Evolutionary conservation across 2,888 invertebrate species (phyloP).

Genomic region (Trichogramma evanescens): DNA sequence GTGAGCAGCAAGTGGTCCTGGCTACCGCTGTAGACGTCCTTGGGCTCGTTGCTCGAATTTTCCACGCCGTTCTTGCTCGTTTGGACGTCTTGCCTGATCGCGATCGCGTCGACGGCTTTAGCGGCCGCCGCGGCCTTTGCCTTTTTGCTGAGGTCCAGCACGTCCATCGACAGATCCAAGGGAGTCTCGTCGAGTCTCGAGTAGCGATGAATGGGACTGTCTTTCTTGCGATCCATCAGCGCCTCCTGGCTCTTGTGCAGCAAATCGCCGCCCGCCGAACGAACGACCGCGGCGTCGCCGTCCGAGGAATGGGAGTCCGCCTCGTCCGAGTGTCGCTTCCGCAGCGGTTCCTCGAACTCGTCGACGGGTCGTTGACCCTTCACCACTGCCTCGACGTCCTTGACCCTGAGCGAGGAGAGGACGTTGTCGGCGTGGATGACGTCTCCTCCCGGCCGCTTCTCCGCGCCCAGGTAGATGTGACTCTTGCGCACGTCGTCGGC

Average conservation of each 20-base stretch:
- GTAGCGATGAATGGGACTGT: neutral
- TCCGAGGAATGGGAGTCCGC: constrained; percentile 39
- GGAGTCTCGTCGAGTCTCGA: constrained; percentile 48
- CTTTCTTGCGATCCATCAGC: constrained; percentile 38
- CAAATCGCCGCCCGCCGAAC: constrained; percentile 32
- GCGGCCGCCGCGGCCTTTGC: constrained; percentile 28
- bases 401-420: constrained; percentile 24
- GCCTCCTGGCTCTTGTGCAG: constrained; percentile 42
- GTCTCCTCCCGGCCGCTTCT: constrained; percentile 11
- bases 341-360: constrained; percentile 28
- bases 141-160: constrained; percentile 77
- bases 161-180: constrained; percentile 71
- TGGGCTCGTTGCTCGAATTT: constrained; percentile 35
- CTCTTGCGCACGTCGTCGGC: constrained; percentile 39
- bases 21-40: constrained; percentile 41
- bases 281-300: constrained; percentile 42
- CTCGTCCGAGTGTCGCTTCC: constrained; percentile 44
- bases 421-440: constrained; percentile 9
- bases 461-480: constrained; percentile 34
- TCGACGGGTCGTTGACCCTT: constrained; percentile 19
- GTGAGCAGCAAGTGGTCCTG: constrained; percentile 56
- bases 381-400: neutral
- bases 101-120: constrained; percentile 26
- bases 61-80: neutral
- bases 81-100: neutral